These are phyloP conservation scores for Numenius arquata DNA, from an alignment of 2,113 vertebrate species.

Conservation along the genomic window DNA sequence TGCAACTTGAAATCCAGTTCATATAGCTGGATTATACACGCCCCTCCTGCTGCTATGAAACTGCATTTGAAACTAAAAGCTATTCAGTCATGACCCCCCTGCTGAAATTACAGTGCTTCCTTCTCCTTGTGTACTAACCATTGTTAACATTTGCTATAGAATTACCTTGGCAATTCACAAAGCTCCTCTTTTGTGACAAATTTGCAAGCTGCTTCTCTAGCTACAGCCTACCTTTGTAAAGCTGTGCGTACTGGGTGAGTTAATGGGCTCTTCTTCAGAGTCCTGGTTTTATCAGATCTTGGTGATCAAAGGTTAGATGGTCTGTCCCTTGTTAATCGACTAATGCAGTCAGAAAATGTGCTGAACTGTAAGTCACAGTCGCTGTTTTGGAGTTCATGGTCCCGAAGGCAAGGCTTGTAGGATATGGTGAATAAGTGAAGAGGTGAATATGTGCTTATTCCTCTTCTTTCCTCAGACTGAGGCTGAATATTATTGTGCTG, in stretches of 20 bases:
- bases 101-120: background rate
- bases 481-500: background rate
- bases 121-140: background rate
- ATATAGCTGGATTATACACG: background rate
- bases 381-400: background rate
- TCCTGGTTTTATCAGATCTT: background rate
- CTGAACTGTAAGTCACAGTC: background rate
- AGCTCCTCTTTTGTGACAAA: background rate
- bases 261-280: background rate
- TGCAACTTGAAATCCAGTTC: background rate
- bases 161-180: background rate
- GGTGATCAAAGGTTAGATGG: background rate
- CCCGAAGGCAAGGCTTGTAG: background rate
- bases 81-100: background rate
- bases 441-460: background rate
- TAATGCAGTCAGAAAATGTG: background rate
- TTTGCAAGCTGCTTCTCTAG: background rate
- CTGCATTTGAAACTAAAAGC: background rate
- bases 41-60: background rate
- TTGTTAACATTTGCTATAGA: background rate
- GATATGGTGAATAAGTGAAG: background rate
- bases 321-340: background rate
- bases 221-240: background rate
- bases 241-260: background rate
- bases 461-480: background rate